A percentile compares a stretch with the other conserved stretches of the same genome.
Evolutionary conservation across 1,140 invertebrate genomes (phyloP).

Genomic region (Cyclargus thomasi): DNA sequence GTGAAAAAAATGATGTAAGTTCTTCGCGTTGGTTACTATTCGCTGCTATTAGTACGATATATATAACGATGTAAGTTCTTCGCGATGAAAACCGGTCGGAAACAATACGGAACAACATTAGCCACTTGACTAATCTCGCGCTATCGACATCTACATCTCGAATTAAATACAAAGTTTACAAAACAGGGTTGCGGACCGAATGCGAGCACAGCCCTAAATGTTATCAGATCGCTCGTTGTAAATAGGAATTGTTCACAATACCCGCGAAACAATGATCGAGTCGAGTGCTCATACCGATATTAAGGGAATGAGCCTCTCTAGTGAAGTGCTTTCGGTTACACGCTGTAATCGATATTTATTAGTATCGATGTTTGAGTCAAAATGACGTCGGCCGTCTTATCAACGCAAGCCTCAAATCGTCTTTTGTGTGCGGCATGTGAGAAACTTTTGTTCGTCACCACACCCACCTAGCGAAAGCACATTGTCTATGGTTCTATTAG

Average conservation of each 20-base stretch:
- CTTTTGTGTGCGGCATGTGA: neutral
- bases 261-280: constrained; percentile 31
- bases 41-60: too few species aligned
- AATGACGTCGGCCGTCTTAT: neutral
- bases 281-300: constrained; percentile 31
- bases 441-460: neutral
- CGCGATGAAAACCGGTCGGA: constrained; percentile 23
- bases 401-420: neutral
- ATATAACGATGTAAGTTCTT: constrained; percentile 5
- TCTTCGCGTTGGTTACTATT: neutral
- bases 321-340: constrained; percentile 29
- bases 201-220: constrained; percentile 16
- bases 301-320: constrained; percentile 27
- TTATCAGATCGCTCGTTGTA: constrained; percentile 34
- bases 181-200: constrained; percentile 27
- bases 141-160: constrained; percentile 28
- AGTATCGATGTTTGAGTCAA: constrained; percentile 30
- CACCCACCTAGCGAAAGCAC: neutral
- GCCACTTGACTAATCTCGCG: constrained; percentile 25
- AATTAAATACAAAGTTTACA: constrained; percentile 39
- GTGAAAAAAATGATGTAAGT: constrained; percentile 10
- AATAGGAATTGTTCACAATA: constrained; percentile 37
- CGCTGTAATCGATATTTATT: constrained; percentile 46
- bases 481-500: neutral
- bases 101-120: constrained; percentile 24